Evolutionary conservation across 64 coral and sea anemone species (phyloP), one percentile per base, ranked within the genome.

Genomic region (Exaiptasia diaphana): DNA sequence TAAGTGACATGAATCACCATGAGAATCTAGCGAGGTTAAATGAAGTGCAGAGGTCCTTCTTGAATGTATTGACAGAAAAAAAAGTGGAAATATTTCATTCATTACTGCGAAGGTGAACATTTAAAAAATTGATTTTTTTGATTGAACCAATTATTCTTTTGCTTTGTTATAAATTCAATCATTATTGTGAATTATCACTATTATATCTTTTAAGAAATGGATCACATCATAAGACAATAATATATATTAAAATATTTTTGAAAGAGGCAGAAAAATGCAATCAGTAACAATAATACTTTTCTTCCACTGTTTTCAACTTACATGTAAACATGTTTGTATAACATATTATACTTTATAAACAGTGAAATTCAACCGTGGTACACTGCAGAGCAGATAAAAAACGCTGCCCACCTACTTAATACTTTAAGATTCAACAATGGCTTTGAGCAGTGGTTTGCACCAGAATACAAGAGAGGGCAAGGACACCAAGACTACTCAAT

Each of bases 71-170:
- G 13, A 80, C 86, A 30, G 87, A 90, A 35, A 90, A 90, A 75
- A 82, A 90, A 75, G 69, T 90, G 4, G 87, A 90, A 74, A 90
- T 82, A 12, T 67, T 90, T 26, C 87, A 90, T 41, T 82, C 87
- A 52, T 50, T 82, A 15, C 76, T 90, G 24, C 24, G 78, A n/a
- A 68, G 87, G 87, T 90, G n/a, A n/a, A n/a, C n/a, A n/a, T n/a
- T n/a, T n/a, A n/a, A n/a, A n/a, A n/a, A n/a, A n/a, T n/a, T n/a
- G n/a, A n/a, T n/a, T n/a, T n/a, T n/a, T n/a, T n/a, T n/a, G n/a
- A n/a, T n/a, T n/a, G n/a, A n/a, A n/a, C n/a, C n/a, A n/a, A n/a
- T n/a, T n/a, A n/a, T n/a, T n/a, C n/a, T n/a, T n/a, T n/a, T n/a
- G n/a, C n/a, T n/a, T n/a, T n/a, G n/a, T n/a, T n/a, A n/a, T n/a